Evolutionary conservation across 92 coral and sea anemone genomes (phyloP).

Genomic region (Virgularia gustaviana): DNA sequence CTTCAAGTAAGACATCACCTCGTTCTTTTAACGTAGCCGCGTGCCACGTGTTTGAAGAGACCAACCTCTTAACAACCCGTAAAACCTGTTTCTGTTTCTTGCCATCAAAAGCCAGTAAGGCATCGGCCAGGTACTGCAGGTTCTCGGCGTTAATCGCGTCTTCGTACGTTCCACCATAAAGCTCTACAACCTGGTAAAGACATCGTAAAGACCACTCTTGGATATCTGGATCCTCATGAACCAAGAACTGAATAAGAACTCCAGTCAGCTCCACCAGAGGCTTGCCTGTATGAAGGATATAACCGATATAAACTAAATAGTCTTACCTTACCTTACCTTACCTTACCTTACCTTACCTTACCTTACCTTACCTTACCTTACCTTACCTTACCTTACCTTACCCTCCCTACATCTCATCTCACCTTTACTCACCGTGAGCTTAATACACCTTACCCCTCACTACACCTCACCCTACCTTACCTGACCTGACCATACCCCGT

Average conservation of each 20-base stretch:
- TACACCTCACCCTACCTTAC: no score
- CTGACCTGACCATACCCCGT: no score
- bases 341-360: no score
- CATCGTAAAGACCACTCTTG: constrained; percentile 77
- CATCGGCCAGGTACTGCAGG: constrained; percentile 69
- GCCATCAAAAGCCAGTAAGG: constrained; percentile 58
- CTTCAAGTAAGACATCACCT: constrained; percentile 35
- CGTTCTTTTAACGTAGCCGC: constrained; percentile 38
- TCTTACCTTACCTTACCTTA: no score
- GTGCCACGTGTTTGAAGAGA: constrained; percentile 65
- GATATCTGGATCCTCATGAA: constrained; percentile 71
- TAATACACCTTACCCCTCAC: no score
- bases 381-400: no score
- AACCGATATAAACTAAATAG: no score
- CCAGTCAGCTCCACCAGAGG: constrained; percentile 26
- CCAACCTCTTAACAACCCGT: constrained; percentile 80
- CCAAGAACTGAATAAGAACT: constrained; percentile 69
- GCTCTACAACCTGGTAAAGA: constrained; percentile 81
- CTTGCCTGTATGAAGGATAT: no score
- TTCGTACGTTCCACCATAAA: constrained; percentile 82
- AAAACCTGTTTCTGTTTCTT: constrained; percentile 76
- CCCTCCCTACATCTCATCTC: no score
- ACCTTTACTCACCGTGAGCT: no score
- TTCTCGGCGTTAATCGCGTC: constrained; percentile 77
- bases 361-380: no score